These are phyloP conservation scores for Orgyia antiqua DNA, from an alignment of 2,888 invertebrate species.

Conservation along the genomic window DNA sequence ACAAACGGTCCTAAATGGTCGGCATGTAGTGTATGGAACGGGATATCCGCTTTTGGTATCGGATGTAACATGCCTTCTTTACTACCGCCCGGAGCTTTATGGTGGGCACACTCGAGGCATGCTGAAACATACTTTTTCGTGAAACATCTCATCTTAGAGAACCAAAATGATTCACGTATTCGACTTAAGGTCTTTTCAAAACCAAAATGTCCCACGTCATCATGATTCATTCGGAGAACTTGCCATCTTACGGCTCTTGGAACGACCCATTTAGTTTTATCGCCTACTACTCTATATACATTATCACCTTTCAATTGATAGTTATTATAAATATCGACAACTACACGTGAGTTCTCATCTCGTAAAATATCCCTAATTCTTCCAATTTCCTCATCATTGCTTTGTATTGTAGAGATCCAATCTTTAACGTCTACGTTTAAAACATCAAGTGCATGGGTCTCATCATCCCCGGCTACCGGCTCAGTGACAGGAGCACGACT, in stretches of 20 bases:
- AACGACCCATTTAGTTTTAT: constrained; percentile 18
- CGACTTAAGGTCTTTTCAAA: constrained; percentile 16
- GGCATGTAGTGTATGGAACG: constrained; percentile 21
- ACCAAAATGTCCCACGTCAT: constrained; percentile 21
- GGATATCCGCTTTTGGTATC: constrained; percentile 14
- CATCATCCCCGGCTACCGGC: background rate
- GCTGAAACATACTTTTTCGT: constrained; percentile 6
- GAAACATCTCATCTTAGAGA: constrained; percentile 4
- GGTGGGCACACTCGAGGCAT: constrained; percentile 5
- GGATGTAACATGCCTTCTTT: background rate
- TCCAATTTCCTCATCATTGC: constrained; percentile 13
- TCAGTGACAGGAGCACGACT: constrained; percentile 19
- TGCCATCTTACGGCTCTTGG: constrained; percentile 22
- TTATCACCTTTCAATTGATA: constrained; percentile 15
- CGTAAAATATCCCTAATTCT: constrained; percentile 9
- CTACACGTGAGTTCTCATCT: constrained; percentile 7
- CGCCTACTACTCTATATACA: constrained; percentile 3
- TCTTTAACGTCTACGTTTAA: constrained; percentile 2
- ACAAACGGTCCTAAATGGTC: too few species aligned
- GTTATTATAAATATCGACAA: constrained; percentile 14
- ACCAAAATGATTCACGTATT: constrained; percentile 4
- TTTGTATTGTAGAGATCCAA: constrained; percentile 17
- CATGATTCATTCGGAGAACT: constrained; percentile 18
- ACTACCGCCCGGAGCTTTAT: constrained; percentile 9
- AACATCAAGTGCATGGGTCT: constrained; percentile 1